phyloP scores from a whole-genome alignment of 1,140 invertebrate species.

The Brachionus rubens region DNA sequence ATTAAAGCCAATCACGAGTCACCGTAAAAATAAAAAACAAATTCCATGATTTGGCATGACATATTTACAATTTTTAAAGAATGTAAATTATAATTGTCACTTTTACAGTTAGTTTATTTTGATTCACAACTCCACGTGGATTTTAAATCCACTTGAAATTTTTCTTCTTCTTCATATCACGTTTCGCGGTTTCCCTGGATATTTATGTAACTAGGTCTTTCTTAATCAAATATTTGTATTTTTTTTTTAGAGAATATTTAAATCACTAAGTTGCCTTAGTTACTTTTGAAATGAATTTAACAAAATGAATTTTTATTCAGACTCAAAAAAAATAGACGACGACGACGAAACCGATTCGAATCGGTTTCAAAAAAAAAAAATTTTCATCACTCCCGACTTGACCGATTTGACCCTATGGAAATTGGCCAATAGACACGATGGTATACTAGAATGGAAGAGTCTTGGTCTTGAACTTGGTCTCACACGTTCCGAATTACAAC shows the following conservation, averaged over 20 bases:
- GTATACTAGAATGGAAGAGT: conserved; percentile 14
- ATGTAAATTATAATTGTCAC: background rate
- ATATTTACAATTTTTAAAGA: background rate
- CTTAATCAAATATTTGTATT: conserved; percentile 2
- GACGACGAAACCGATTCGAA: background rate
- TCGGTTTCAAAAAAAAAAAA: background rate
- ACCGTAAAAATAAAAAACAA: background rate
- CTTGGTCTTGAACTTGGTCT: background rate
- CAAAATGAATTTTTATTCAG: background rate
- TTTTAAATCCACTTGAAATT: conserved; percentile 14
- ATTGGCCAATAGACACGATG: conserved; percentile 9
- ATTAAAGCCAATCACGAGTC: too few relatives aligned
- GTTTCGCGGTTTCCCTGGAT: background rate
- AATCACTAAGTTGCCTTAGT: conserved; percentile 31
- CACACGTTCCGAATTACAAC: background rate
- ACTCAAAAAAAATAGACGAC: background rate
- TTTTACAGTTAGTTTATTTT: background rate
- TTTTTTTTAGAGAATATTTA: background rate
- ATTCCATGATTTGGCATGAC: background rate
- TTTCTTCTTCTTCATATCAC: background rate
- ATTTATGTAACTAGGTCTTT: conserved; percentile 23
- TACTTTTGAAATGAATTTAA: conserved; percentile 25
- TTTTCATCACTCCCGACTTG: background rate
- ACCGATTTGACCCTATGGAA: background rate
- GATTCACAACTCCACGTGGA: background rate